Evolutionary conservation across 2,888 invertebrate species (phyloP), one percentile per base, ranked within the genome.

Genomic region (Rosalia funebris): DNA sequence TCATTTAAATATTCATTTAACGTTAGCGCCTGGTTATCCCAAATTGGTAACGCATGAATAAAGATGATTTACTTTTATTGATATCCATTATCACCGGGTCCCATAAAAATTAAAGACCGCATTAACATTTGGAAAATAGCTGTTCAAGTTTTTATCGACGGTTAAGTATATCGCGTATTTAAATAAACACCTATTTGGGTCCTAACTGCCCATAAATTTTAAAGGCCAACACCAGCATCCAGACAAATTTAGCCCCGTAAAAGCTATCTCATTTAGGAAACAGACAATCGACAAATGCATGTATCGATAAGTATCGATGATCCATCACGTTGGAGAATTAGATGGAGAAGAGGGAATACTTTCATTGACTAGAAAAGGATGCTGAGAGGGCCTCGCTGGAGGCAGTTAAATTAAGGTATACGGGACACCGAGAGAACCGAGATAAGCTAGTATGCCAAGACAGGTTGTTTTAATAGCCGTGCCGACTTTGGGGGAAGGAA

Each of bases 341-440:
- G 59, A 45, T 55, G 39, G 16, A 25, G 55, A 53, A 1, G 20
- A 39, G 14, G 41, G 53, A 53, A 41, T 46, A 42, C 10, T 36
- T 39, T 15, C 41, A 14, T 39, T 25, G 31, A 15, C 11, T 32
- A 20, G 53, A 56, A 32, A 3, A 32, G 9, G 48, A 25, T 12
- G 20, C 14, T 1, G 5, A 46, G 20, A 57, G 39, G 36, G 55
- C 31, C 57, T 14, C 39, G 63, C 55, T 66, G 73, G 71, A 70
- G 74, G 72, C 58, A 64, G 71, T 68, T 70, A 72, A 75, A 75
- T 75, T 75, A 74, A 75, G 72, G 73, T 74, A 76, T 72, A 71
- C 74, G 54, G 65, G 71, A 74, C 76, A 75, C 74, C 75, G 75
- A 74, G 65, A 63, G 63, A 57, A 59, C 46, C 52, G 56, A 71